Evolutionary conservation across 2,888 invertebrate species (phyloP).

Genomic region (Andrena hattorfiana): DNA sequence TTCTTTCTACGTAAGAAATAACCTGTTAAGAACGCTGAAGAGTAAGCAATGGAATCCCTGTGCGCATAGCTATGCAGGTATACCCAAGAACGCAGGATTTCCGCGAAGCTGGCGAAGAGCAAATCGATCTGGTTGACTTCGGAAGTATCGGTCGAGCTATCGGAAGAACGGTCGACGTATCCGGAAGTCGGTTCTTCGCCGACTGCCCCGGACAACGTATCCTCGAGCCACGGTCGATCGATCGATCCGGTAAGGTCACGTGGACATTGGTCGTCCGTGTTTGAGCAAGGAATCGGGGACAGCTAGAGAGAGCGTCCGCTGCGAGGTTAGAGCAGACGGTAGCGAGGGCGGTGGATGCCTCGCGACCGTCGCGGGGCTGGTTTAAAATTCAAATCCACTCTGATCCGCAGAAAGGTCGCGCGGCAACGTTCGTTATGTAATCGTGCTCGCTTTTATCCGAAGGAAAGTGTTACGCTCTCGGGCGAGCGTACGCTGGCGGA

Average conservation of each 20-base stretch:
- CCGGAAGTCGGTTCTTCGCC: constrained; percentile 23
- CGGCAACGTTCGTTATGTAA: constrained; percentile 22
- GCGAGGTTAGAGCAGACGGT: not conserved
- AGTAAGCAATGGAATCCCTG: no score
- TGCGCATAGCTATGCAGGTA: no score
- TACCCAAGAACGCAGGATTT: no score
- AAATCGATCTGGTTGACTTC: not conserved
- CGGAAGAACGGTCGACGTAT: constrained; percentile 18
- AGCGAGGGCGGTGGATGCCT: not conserved
- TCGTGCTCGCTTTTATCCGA: constrained; percentile 16
- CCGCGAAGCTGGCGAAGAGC: no score
- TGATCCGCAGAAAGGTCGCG: not conserved
- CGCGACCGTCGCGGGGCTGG: not conserved
- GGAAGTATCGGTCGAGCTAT: constrained; percentile 18
- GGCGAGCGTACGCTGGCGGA: not conserved
- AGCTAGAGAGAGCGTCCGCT: not conserved
- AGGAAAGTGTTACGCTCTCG: not conserved
- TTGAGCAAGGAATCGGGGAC: not conserved
- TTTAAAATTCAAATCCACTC: constrained; percentile 24
- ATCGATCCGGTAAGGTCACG: constrained; percentile 21
- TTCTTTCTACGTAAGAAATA: no score
- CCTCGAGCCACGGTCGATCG: constrained; percentile 27
- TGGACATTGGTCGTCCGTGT: constrained; percentile 15
- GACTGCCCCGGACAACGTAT: not conserved
- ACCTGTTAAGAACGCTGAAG: no score